Percentiles rank a stretch among this genome's conserved stretches.
These are phyloP conservation scores for Gorsachius magnificus DNA, from an alignment of 2,797 vertebrate genomes.

Conservation along the genomic window DNA sequence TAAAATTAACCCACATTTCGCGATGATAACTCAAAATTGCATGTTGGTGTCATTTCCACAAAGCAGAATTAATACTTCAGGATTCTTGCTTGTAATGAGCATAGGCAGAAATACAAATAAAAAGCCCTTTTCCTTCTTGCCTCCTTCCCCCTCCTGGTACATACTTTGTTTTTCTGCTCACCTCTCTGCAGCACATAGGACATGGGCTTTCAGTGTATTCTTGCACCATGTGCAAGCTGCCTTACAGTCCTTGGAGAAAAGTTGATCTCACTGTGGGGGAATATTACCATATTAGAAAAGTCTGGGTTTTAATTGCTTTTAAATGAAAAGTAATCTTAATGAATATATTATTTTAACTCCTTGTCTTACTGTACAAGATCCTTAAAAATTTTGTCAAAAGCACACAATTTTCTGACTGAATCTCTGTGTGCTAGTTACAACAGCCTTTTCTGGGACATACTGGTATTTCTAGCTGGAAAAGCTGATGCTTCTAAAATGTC, in stretches of 20 bases:
- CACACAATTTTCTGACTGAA: neutral
- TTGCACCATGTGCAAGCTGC: neutral
- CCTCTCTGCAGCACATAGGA: neutral
- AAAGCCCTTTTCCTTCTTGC: neutral
- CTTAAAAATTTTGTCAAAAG: neutral
- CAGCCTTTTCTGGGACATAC: neutral
- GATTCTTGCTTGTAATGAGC: neutral
- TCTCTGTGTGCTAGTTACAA: neutral
- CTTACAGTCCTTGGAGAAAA: neutral
- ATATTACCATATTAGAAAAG: neutral
- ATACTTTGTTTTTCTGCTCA: neutral
- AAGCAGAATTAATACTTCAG: neutral
- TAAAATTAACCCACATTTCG: neutral
- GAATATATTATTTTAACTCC: neutral
- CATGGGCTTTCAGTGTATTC: neutral
- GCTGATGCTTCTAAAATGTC: neutral
- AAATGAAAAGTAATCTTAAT: too few relatives aligned
- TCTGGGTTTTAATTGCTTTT: neutral
- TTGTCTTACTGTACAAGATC: neutral
- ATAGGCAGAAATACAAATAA: neutral
- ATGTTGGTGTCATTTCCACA: neutral
- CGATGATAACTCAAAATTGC: neutral
- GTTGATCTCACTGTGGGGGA: accelerated
- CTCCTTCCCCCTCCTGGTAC: neutral
- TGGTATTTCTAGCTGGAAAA: neutral